Evolutionary conservation across 2,113 vertebrate species (phyloP), one percentile per base, ranked within the genome.

Genomic region (Chlorodrepanis virens): DNA sequence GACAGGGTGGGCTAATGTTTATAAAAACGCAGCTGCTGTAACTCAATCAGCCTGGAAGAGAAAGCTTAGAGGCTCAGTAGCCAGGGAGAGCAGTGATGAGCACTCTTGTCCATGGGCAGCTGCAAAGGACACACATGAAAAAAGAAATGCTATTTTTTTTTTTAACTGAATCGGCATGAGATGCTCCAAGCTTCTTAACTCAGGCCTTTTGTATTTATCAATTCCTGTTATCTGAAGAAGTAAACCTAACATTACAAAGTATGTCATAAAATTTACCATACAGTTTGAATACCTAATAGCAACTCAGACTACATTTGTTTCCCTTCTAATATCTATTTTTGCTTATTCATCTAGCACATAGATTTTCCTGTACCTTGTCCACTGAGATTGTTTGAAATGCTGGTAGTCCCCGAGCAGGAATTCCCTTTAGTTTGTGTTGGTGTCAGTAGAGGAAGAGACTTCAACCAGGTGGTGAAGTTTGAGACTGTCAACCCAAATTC

Each of bases 401-500:
- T 99, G 98, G 99, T 99, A 89, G 99, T 99, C 31, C 99, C 99
- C 0, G 99, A 99, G 86, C 99, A 99, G 84, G 98, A 99, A 72
- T 99, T 99, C 96, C 99, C 99, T 27, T 98, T 99, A 80, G 99
- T 99, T 96, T 99, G 99, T 81, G 99, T 99, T 18, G 99, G 99
- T 17, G 99, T 99, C 97, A 98, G 98, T 57, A 99, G 98, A 98
- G 99, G 99, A 89, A 98, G 98, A 91, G 99, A 99, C 71, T 99
- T 99, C 95, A 99, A 98, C 97, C 99, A 99, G 90, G 99, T 99
- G 96, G 99, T 99, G 81, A 98, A 98, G 50, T 99, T 99, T 96
- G 99, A 99, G 97, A 99, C 99, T 18, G 98, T 99, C 96, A 99
- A 99, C 98, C 99, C 99, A 95, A 99, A 99, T 97, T 98, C 98